These are phyloP conservation scores for Steatornis caripensis DNA, from an alignment of 2,113 vertebrate species.

Conservation along the genomic window DNA sequence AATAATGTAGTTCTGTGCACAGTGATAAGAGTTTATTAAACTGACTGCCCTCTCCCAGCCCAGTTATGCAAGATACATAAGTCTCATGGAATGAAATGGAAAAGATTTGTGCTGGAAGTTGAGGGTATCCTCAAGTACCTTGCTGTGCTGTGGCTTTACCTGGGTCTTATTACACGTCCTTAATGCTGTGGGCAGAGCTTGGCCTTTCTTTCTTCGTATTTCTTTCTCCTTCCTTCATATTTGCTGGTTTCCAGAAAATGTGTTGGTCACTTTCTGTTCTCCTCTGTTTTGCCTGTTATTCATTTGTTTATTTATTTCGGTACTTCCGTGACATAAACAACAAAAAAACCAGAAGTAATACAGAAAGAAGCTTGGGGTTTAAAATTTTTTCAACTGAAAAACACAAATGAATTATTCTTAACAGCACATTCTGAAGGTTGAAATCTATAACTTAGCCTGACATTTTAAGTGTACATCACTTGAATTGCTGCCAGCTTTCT, in stretches of 20 bases:
- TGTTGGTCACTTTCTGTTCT: neutral
- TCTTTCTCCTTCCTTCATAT: neutral
- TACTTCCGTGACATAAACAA: neutral
- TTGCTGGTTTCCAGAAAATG: neutral
- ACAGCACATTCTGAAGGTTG: neutral
- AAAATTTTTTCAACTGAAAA: neutral
- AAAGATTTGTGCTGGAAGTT: neutral
- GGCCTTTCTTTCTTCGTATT: neutral
- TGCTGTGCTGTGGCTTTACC: neutral
- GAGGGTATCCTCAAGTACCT: neutral
- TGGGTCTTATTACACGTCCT: neutral
- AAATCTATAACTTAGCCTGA: conserved; percentile 19
- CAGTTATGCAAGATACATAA: neutral
- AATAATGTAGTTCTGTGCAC: neutral
- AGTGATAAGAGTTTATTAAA: neutral
- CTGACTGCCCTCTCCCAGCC: neutral
- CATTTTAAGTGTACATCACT: conserved; percentile 48
- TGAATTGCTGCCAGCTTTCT: conserved; percentile 64
- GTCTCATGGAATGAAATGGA: neutral
- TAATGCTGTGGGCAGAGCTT: neutral
- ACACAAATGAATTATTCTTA: neutral
- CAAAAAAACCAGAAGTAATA: neutral
- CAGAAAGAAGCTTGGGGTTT: neutral
- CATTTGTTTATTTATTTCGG: neutral
- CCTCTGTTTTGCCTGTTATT: neutral